phyloP scores from a whole-genome alignment of 1,140 invertebrate genomes.

The Drosophila elegans region DNA sequence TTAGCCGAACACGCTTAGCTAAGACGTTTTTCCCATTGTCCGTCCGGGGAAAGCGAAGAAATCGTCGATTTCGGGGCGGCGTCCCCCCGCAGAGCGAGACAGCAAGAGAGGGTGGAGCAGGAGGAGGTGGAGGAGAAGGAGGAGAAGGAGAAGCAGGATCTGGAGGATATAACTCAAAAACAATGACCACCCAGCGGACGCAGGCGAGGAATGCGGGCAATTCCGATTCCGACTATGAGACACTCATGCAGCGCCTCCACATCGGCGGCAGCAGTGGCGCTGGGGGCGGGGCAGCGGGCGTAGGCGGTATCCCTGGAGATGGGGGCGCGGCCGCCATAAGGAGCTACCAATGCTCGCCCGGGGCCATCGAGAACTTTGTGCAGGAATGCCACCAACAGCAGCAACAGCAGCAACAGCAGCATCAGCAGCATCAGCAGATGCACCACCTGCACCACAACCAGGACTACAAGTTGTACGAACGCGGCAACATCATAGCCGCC shows the following conservation, averaged over 20 bases:
- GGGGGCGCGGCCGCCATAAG: slow-evolving; percentile 18
- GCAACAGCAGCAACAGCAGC: slow-evolving; percentile 49
- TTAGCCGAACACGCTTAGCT: slow-evolving; percentile 8
- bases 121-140: slow-evolving; percentile 1
- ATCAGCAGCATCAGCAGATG: slow-evolving; percentile 50
- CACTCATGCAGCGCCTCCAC: slow-evolving; percentile 78
- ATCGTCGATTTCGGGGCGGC: slow-evolving; percentile 11
- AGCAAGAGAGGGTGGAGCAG: slow-evolving; percentile 7
- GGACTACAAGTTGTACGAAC: slow-evolving; percentile 88
- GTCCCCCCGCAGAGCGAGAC: slow-evolving; percentile 18
- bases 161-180: slow-evolving; percentile 4
- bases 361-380: slow-evolving; percentile 65
- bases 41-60: slow-evolving; percentile 18
- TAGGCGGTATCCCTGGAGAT: slow-evolving; percentile 2
- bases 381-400: slow-evolving; percentile 48
- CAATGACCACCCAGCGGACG: slow-evolving; percentile 72
- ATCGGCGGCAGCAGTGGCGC: slow-evolving; percentile 38
- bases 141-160: slow-evolving; percentile 10
- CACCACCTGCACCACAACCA: slow-evolving; percentile 39
- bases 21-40: not conserved
- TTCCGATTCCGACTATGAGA: slow-evolving; percentile 71
- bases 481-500: slow-evolving; percentile 88
- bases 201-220: slow-evolving; percentile 56
- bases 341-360: slow-evolving; percentile 59
- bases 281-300: not conserved